A percentile compares a stretch with the other conserved stretches of the same genome.
These are phyloP conservation scores for Epirrita christyi DNA, from an alignment of 2,888 invertebrate species.

Conservation along the genomic window DNA sequence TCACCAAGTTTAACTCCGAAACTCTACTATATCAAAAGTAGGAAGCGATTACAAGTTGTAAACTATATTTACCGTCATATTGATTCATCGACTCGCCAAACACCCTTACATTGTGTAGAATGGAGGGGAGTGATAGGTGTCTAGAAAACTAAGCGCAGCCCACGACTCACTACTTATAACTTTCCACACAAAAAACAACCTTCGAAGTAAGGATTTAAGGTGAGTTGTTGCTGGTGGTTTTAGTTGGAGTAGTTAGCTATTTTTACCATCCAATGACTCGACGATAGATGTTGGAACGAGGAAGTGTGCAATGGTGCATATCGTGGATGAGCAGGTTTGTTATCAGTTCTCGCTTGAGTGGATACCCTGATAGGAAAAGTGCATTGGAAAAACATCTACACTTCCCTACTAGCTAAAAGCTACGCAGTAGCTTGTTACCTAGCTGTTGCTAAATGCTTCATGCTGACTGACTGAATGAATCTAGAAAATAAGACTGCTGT, in stretches of 20 bases:
- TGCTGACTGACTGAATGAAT: neutral
- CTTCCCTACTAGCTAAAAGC: neutral
- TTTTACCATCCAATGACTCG: conserved; percentile 51
- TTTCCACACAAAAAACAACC: conserved; percentile 8
- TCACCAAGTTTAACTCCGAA: neutral
- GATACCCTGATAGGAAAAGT: conserved; percentile 8
- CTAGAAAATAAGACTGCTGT: neutral
- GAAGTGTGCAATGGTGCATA: conserved; percentile 38
- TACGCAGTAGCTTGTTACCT: conserved; percentile 1
- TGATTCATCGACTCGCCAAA: conserved; percentile 35
- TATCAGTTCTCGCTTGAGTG: conserved; percentile 22
- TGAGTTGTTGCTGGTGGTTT: neutral
- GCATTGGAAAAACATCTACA: conserved; percentile 7
- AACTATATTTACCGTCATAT: conserved; percentile 25
- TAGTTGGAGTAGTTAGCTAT: conserved; percentile 37
- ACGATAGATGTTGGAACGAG: conserved; percentile 32
- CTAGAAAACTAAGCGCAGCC: conserved; percentile 42
- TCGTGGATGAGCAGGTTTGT: conserved; percentile 24
- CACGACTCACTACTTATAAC: conserved; percentile 20
- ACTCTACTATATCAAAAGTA: conserved; percentile 1
- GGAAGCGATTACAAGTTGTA: conserved; percentile 22
- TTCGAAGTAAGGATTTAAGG: neutral
- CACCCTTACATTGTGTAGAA: conserved; percentile 12
- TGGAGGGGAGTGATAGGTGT: conserved; percentile 34
- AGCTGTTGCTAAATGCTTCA: neutral